These are phyloP conservation scores for Loxodonta africana DNA, from an alignment of 2,113 vertebrate species.

Conservation along the genomic window DNA sequence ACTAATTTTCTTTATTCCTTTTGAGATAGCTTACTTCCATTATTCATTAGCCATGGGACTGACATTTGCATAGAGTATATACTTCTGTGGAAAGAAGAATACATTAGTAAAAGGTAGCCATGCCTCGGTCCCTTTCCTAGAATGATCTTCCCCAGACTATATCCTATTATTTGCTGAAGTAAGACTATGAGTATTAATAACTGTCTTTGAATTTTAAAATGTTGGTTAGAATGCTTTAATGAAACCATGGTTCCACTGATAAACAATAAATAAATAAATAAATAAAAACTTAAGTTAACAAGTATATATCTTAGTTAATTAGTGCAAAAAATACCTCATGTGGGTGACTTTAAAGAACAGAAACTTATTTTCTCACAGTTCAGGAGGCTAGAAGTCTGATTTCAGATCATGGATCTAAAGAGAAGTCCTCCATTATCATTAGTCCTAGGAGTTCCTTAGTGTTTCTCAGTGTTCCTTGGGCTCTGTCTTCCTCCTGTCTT, in stretches of 20 bases:
- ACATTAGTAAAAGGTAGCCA: neutral
- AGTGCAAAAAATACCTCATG: too few relatives aligned
- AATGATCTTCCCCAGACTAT: neutral
- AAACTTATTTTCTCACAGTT: too few relatives aligned
- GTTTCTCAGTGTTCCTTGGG: too few relatives aligned
- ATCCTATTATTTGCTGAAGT: neutral
- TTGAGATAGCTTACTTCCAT: constrained; percentile 9
- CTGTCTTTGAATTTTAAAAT: neutral
- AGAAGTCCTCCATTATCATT: too few relatives aligned
- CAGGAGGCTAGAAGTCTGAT: too few relatives aligned
- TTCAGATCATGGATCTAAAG: too few relatives aligned
- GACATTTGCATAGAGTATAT: constrained; percentile 17
- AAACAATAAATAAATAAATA: neutral
- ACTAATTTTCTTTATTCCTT: constrained; percentile 23
- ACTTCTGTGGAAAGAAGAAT: neutral
- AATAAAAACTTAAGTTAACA: neutral
- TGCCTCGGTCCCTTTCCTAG: neutral
- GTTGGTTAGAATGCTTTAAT: neutral
- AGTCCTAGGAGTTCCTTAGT: too few relatives aligned
- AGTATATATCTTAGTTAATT: neutral
- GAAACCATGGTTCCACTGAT: neutral
- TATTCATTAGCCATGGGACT: constrained; percentile 39
- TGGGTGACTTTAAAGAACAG: too few relatives aligned
- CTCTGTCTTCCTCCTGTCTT: too few relatives aligned
- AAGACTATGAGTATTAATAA: neutral